phyloP scores from a whole-genome alignment of 2,113 vertebrate genomes.

The Suricata suricatta region DNA sequence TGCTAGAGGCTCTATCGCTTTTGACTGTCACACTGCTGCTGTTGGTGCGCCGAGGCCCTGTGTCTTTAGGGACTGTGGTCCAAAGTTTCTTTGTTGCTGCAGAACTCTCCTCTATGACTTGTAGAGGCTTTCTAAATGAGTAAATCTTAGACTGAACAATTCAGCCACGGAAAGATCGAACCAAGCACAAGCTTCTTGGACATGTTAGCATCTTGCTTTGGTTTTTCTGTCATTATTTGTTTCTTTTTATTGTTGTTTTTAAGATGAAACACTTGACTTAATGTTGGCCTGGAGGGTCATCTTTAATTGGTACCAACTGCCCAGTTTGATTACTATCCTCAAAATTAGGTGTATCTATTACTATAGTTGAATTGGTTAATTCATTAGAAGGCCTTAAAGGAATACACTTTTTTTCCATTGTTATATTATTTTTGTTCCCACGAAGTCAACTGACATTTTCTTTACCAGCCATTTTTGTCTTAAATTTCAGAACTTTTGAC shows the following conservation, averaged over 20 bases:
- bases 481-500: constrained; percentile 53
- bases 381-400: constrained; percentile 65
- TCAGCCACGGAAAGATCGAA: constrained; percentile 90
- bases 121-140: constrained; percentile 89
- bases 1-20: too few relatives aligned
- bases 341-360: constrained; percentile 30
- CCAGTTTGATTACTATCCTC: constrained; percentile 21
- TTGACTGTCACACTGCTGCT: neutral
- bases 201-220: constrained; percentile 47
- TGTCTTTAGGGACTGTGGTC: constrained; percentile 50
- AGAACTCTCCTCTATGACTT: constrained; percentile 55
- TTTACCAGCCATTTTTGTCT: constrained; percentile 84
- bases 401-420: constrained; percentile 36
- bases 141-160: constrained; percentile 93
- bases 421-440: constrained; percentile 41
- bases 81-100: constrained; percentile 56
- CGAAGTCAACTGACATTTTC: constrained; percentile 76
- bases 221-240: constrained; percentile 80
- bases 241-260: constrained; percentile 79
- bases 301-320: constrained; percentile 61
- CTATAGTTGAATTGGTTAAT: constrained; percentile 23
- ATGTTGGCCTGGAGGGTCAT: constrained; percentile 73
- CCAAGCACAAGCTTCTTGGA: constrained; percentile 86
- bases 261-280: constrained; percentile 84
- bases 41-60: constrained; percentile 4